phyloP scores from a whole-genome alignment of 2,797 vertebrate species.

The Macropodus opercularis region DNA sequence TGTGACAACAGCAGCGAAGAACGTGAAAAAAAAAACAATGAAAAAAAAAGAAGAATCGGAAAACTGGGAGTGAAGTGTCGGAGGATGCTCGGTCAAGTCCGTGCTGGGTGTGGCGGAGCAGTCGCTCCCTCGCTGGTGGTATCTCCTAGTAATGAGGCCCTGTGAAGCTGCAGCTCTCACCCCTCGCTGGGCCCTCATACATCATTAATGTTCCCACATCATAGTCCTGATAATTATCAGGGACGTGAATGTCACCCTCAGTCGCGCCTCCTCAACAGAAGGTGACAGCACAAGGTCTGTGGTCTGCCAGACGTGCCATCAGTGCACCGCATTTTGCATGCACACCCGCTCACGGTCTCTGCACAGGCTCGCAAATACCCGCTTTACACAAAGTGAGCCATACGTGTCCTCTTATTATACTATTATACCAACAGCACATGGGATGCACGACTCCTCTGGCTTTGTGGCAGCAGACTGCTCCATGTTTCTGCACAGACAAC shows the following conservation, averaged over 20 bases:
- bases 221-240: conserved; percentile 83
- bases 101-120: conserved; percentile 52
- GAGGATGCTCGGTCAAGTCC: conserved; percentile 27
- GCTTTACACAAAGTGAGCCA: conserved; percentile 58
- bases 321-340: conserved; percentile 22
- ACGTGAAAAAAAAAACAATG: no score
- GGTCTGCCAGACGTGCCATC: conserved; percentile 62
- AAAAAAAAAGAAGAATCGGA: conserved; percentile 17
- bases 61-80: conserved; percentile 46
- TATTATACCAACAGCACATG: conserved; percentile 48
- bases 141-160: conserved; percentile 79
- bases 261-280: conserved; percentile 70
- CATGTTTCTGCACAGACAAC: conserved; percentile 16
- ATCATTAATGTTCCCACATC: conserved; percentile 86
- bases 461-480: conserved; percentile 48
- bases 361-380: conserved; percentile 34
- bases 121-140: conserved; percentile 47
- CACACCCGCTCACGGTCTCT: conserved; percentile 15
- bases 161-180: conserved; percentile 69
- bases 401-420: conserved; percentile 59
- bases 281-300: conserved; percentile 74
- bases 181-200: conserved; percentile 80
- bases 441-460: conserved; percentile 43
- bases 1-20: conserved; percentile 37
- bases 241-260: conserved; percentile 82